phyloP scores from a whole-genome alignment of 2,888 invertebrate genomes.

The Macrosoma leucophasiata region DNA sequence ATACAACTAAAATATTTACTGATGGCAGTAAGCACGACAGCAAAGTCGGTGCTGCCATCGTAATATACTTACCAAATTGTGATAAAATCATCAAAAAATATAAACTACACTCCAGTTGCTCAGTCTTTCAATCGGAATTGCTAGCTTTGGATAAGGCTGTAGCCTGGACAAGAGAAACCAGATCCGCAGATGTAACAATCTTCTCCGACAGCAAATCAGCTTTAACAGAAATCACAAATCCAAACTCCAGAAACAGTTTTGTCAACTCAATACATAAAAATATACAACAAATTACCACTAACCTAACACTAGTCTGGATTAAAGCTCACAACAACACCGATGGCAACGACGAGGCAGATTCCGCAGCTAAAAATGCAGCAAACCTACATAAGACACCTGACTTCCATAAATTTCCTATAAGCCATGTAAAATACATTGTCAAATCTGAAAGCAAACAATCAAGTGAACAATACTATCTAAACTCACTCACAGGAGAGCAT shows the following conservation, averaged over 20 bases:
- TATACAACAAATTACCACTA: not conserved
- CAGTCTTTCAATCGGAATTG: constrained; percentile 20
- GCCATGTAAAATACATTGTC: constrained; percentile 5
- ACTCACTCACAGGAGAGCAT: not conserved
- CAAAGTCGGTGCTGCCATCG: constrained; percentile 12
- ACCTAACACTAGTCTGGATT: constrained; percentile 5
- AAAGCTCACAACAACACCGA: constrained; percentile 7
- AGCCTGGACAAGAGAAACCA: not conserved
- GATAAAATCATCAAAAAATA: constrained; percentile 5
- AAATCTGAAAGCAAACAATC: not conserved
- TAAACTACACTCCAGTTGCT: constrained; percentile 15
- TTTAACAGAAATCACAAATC: constrained; percentile 2
- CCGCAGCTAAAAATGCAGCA: constrained; percentile 10
- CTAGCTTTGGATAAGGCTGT: constrained; percentile 8
- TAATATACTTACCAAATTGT: not conserved
- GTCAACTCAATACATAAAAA: not conserved
- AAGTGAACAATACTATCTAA: not conserved
- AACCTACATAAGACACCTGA: constrained; percentile 2
- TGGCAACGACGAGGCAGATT: constrained; percentile 16
- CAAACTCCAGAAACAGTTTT: constrained; percentile 1
- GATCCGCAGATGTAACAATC: not conserved
- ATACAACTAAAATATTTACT: constrained; percentile 6
- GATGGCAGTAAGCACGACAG: constrained; percentile 16
- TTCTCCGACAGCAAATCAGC: constrained; percentile 11
- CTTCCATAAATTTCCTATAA: constrained; percentile 9